A percentile compares a stretch with the other conserved stretches of the same genome.
phyloP scores from a whole-genome alignment of 1,140 invertebrate genomes.

The Bombus soroeensis region DNA sequence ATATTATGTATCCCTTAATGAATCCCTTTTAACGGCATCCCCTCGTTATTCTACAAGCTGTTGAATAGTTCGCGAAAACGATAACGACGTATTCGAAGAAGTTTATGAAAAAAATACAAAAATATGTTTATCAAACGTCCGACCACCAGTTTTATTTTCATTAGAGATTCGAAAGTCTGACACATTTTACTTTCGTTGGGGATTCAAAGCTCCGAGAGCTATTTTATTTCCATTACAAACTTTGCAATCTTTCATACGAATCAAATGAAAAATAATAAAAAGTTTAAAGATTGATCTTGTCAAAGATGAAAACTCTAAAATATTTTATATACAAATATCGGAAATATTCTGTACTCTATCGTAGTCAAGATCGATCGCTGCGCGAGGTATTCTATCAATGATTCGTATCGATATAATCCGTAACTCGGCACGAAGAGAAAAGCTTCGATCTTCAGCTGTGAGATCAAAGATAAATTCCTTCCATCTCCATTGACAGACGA shows the following conservation, averaged over 20 bases:
- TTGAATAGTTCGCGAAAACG: neutral
- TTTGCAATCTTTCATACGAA: rapidly evolving
- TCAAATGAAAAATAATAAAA: no score
- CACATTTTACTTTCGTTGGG: no score
- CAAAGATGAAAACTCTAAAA: no score
- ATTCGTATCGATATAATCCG: neutral
- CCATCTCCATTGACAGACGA: neutral
- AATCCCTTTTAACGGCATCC: neutral
- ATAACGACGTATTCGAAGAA: neutral
- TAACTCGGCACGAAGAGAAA: neutral
- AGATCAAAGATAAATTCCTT: neutral
- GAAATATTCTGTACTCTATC: neutral
- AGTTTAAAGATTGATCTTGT: no score
- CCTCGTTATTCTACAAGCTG: neutral
- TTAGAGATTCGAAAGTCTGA: no score
- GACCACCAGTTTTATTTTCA: no score
- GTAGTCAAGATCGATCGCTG: neutral
- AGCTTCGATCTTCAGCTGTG: neutral
- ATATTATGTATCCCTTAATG: conserved; percentile 11
- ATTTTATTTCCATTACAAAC: no score
- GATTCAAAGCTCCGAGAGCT: no score
- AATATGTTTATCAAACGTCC: neutral
- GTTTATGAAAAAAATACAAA: neutral
- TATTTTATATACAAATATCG: no score
- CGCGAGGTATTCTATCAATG: neutral